Evolutionary conservation across 2,888 invertebrate species (phyloP).

Genomic region (Alviniconcha strummeri): DNA sequence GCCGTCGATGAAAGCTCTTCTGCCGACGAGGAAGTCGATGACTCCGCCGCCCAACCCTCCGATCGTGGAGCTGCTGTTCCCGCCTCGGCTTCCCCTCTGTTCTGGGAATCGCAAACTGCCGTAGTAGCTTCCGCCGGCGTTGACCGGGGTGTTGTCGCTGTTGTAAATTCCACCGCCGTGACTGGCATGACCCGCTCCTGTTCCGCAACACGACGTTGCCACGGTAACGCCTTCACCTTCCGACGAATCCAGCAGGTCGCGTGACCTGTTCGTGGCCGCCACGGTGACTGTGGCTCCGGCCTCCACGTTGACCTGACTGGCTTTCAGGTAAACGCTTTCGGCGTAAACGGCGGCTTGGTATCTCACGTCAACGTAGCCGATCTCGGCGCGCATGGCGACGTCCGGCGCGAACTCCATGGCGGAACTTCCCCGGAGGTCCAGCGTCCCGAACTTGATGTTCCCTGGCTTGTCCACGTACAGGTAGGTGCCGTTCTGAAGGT

Average conservation of each 20-base stretch:
- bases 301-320: constrained; percentile 52
- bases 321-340: constrained; percentile 52
- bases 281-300: constrained; percentile 56
- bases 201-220: constrained; percentile 35
- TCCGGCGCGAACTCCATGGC: constrained; percentile 50
- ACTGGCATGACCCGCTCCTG: constrained; percentile 60
- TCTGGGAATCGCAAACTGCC: constrained; percentile 51
- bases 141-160: constrained; percentile 29
- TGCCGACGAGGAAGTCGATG: constrained; percentile 47
- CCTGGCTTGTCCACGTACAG: constrained; percentile 44
- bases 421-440: constrained; percentile 55
- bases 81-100: constrained; percentile 53
- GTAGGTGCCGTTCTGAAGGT: constrained; percentile 43
- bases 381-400: constrained; percentile 41
- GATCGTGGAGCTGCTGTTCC: constrained; percentile 32
- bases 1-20: constrained; percentile 46
- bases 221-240: constrained; percentile 40
- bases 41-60: constrained; percentile 54
- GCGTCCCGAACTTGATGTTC: constrained; percentile 48
- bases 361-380: constrained; percentile 50
- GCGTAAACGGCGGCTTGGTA: constrained; percentile 54
- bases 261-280: constrained; percentile 51
- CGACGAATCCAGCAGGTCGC: constrained; percentile 49
- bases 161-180: constrained; percentile 50
- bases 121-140: constrained; percentile 50